Conservation (phyloP, 2,888 invertebrate species). For the Micoletzkya japonica region DNA sequence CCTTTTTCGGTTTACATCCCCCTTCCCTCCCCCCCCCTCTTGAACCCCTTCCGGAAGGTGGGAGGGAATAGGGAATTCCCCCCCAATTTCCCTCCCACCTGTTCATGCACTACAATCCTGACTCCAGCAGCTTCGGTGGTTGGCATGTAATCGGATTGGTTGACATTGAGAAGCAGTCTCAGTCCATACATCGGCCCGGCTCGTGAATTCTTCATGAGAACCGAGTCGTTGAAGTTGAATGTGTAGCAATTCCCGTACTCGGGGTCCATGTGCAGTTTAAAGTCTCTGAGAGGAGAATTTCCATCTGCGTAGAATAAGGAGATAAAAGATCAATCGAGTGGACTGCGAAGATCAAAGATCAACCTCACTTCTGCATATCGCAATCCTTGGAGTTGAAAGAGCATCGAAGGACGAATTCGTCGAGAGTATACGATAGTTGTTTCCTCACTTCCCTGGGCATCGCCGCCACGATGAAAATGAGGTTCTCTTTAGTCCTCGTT, state of each 20-base stretch:
- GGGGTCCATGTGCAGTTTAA: slow-evolving; percentile 63
- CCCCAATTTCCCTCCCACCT: no score
- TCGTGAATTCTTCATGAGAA: slow-evolving; percentile 30
- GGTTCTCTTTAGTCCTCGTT: slow-evolving; percentile 61
- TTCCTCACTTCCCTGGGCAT: slow-evolving; percentile 50
- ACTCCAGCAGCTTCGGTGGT: slow-evolving; percentile 64
- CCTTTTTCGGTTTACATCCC: background rate
- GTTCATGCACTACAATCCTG: slow-evolving; percentile 52
- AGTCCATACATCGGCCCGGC: slow-evolving; percentile 57
- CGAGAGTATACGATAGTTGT: slow-evolving; percentile 56
- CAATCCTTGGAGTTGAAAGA: slow-evolving; percentile 63
- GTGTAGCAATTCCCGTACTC: slow-evolving; percentile 64
- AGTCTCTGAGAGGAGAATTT: slow-evolving; percentile 51
- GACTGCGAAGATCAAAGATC: no score
- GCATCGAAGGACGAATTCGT: slow-evolving; percentile 62
- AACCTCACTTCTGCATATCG: slow-evolving; percentile 44
- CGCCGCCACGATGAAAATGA: slow-evolving; percentile 62
- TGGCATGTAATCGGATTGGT: slow-evolving; percentile 63
- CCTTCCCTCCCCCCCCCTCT: no score
- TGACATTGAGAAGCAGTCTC: slow-evolving; percentile 61
- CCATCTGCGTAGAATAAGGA: background rate
- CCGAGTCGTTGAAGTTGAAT: slow-evolving; percentile 63
- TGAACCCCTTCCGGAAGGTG: no score
- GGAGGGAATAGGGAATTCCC: no score
- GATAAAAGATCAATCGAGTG: no score